Evolutionary conservation across 2,113 vertebrate species (phyloP).

Genomic region (Agapornis roseicollis): DNA sequence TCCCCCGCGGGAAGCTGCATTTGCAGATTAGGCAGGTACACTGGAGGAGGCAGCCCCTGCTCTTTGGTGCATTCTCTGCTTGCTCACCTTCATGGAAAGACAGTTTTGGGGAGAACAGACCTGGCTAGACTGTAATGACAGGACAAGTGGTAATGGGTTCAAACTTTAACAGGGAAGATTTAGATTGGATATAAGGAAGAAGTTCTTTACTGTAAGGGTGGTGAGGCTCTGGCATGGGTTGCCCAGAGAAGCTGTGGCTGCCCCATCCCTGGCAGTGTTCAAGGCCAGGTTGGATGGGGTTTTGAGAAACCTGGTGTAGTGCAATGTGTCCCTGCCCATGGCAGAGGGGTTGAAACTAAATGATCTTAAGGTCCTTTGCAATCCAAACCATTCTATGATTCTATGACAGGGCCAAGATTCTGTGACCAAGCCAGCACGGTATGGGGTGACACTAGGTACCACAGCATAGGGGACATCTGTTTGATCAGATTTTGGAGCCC

Average conservation of each 20-base stretch:
- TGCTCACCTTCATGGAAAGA: neutral
- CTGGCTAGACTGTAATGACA: neutral
- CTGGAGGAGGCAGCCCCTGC: neutral
- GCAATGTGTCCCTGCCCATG: neutral
- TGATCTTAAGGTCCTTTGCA: neutral
- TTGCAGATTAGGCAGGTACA: neutral
- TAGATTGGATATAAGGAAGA: neutral
- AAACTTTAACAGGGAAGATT: neutral
- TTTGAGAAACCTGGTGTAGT: neutral
- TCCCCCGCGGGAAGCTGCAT: accelerated
- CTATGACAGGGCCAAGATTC: neutral
- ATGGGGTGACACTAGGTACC: neutral
- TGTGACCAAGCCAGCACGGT: neutral
- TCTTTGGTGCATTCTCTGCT: neutral
- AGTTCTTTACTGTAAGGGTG: neutral
- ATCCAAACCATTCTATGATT: neutral
- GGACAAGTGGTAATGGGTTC: neutral
- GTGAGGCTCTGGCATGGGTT: neutral
- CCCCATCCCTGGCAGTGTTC: neutral
- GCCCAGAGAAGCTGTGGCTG: neutral
- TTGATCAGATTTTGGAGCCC: neutral
- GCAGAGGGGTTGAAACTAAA: neutral
- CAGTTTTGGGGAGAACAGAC: neutral
- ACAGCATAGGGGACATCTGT: neutral
- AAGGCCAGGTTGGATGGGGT: neutral